Evolutionary conservation across 1,140 invertebrate genomes (phyloP).

Genomic region (Temnothorax longispinosus): DNA sequence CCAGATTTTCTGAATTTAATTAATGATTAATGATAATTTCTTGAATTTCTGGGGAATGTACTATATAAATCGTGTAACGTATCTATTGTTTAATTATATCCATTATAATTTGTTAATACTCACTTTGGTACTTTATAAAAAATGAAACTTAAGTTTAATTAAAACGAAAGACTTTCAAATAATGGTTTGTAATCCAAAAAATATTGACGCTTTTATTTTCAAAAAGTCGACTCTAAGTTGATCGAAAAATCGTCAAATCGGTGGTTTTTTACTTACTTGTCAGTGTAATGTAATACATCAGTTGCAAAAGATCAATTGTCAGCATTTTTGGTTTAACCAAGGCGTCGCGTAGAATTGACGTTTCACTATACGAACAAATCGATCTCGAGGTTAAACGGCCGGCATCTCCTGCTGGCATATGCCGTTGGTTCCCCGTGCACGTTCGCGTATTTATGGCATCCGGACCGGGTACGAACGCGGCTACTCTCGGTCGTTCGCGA

Average conservation of each 20-base stretch:
- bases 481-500: conserved; percentile 30
- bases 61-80: not conserved
- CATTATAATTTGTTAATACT: not conserved
- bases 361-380: conserved; percentile 26
- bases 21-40: not conserved
- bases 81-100: not conserved
- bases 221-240: not conserved
- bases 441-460: conserved; percentile 54
- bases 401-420: conserved; percentile 44
- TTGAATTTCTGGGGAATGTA: not conserved
- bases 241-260: not conserved
- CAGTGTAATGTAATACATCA: not conserved
- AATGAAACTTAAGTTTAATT: not conserved
- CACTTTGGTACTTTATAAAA: too few species aligned
- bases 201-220: not conserved
- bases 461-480: conserved; percentile 43
- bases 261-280: not conserved
- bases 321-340: not conserved
- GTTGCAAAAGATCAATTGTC: not conserved
- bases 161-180: not conserved
- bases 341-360: conserved; percentile 18
- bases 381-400: conserved; percentile 55
- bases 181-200: not conserved
- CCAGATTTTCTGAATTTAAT: not conserved
- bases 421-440: conserved; percentile 12